phyloP scores from a whole-genome alignment of 2,113 vertebrate genomes.

The Colossoma macropomum region DNA sequence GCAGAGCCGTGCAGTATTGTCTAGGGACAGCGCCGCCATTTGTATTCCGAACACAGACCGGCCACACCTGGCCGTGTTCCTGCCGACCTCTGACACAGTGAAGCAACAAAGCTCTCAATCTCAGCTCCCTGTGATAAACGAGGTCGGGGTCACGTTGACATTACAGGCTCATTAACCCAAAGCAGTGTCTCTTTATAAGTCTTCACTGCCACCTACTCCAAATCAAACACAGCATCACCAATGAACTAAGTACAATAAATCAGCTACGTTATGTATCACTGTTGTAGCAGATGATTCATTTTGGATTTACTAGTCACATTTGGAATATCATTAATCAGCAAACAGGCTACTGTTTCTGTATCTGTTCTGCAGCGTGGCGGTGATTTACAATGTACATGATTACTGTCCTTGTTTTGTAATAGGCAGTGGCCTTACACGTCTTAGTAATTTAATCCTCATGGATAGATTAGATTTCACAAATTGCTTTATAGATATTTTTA shows the following conservation, averaged over 20 bases:
- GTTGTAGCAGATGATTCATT: conserved; percentile 33
- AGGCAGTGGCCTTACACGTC: neutral
- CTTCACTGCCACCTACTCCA: conserved; percentile 35
- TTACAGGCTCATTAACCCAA: conserved; percentile 55
- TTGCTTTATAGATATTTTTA: conserved; percentile 10
- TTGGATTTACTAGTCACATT: conserved; percentile 39
- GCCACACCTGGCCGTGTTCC: conserved; percentile 46
- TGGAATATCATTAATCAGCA: conserved; percentile 35
- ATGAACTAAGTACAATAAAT: conserved; percentile 44
- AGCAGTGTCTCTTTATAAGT: conserved; percentile 48
- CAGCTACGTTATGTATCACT: conserved; percentile 31
- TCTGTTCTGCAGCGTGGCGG: conserved; percentile 7
- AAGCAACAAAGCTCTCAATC: conserved; percentile 40
- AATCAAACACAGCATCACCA: conserved; percentile 49
- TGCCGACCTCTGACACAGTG: conserved; percentile 31
- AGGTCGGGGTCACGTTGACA: conserved; percentile 50
- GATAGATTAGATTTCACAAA: conserved; percentile 2
- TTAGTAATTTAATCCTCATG: neutral
- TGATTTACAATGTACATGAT: conserved; percentile 25
- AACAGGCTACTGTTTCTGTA: conserved; percentile 12
- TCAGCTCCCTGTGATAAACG: conserved; percentile 37
- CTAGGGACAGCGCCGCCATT: conserved; percentile 13
- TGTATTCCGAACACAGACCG: conserved; percentile 36
- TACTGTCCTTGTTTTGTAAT: conserved; percentile 12
- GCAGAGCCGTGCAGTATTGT: neutral